Evolutionary conservation across 2,113 vertebrate species (phyloP), one percentile per base, ranked within the genome.

Genomic region (Empidonax traillii): DNA sequence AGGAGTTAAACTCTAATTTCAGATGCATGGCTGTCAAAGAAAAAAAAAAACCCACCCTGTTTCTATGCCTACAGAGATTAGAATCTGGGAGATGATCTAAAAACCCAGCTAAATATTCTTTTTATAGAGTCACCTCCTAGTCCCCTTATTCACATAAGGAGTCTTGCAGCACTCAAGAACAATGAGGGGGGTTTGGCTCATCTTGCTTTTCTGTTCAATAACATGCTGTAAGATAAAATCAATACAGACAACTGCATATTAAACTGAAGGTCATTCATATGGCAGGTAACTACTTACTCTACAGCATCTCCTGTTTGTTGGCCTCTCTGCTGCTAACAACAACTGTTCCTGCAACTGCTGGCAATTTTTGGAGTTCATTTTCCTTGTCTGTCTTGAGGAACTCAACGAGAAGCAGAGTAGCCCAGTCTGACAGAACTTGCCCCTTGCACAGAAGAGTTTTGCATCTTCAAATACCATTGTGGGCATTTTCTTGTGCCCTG

Each of bases 1-100:
- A 96, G 94, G 96, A 95, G 95, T 94, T 94, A 96, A 94, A 96
- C 87, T 95, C 95, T 96, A 96, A 95, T 96, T 96, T 97, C 91
- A 96, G 91, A 96, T 95, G 91, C 9, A 22, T 91, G 91, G 89
- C 72, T 95, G 95, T 96, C 91, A 96, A 96, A 90, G 10, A 73
- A 83, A 85, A 96, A 88, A 87, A 86, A 61, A 18, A 41, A 59
- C 20, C 35, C 43, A 6, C 10, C 13, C 76, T 87, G 90, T 95
- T 96, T 87, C 93, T 96, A 91, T 97, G 93, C 90, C 93, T 95
- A 96, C 95, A 94, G 76, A 96, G 85, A 95, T 95, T 90, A 92
- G 93, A 95, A 96, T 96, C 94, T 87, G 82, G 91, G 87, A 95
- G 85, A 94, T 96, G 94, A 96, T 96, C 95, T 96, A 63, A 96